Evolutionary conservation across 2,888 invertebrate genomes (phyloP), one percentile per base, ranked within the genome.

Genomic region (Sarcophaga subvicina): DNA sequence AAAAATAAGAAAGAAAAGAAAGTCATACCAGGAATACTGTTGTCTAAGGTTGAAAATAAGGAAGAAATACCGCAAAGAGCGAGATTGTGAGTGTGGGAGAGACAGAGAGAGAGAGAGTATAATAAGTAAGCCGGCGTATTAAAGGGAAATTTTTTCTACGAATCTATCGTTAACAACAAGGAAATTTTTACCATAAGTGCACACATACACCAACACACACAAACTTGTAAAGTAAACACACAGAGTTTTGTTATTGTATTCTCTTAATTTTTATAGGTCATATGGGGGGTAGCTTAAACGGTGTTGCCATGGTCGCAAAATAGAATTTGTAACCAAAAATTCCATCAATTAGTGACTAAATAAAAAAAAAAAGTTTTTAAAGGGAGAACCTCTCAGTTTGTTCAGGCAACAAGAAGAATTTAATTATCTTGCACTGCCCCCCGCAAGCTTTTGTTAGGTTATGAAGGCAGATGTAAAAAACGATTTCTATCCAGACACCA

Each of bases 21-120:
- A 79, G 86, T 85, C 88, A 89, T 81, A 87, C 90, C 89, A 90
- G 86, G 88, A 89, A 89, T 89, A 81, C 73, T 83, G 85, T 90
- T 91, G 91, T 89, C 91, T 89, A 90, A 90, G 91, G 90, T 89
- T 89, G 87, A 89, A 80, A 63, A 71, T 49, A 67, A 17, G 54
- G 14, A 54, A 14, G 54, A 54, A 17, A 37, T 37, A 37, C 37
- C 37, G 37, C 37, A 20, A 45, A 64, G 14, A 8, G 12, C n/a
- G 12, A 11, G 6, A 10, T 17, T 54, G 12, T 54, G 17, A 10
- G 54, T 54, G 54, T 54, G 17, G 8, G 54, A 6, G 54, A 8
- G 49, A 37, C 4, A 27, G 37, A 37, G 37, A 37, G 37, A 37
- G 37, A 8, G 37, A 37, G 8, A 37, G 37, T 10, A 37, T 37